Percentiles rank a stretch among this genome's conserved stretches.
Evolutionary conservation across 2,797 vertebrate genomes (phyloP).

Genomic region (Sebastiscus albofasciatus): DNA sequence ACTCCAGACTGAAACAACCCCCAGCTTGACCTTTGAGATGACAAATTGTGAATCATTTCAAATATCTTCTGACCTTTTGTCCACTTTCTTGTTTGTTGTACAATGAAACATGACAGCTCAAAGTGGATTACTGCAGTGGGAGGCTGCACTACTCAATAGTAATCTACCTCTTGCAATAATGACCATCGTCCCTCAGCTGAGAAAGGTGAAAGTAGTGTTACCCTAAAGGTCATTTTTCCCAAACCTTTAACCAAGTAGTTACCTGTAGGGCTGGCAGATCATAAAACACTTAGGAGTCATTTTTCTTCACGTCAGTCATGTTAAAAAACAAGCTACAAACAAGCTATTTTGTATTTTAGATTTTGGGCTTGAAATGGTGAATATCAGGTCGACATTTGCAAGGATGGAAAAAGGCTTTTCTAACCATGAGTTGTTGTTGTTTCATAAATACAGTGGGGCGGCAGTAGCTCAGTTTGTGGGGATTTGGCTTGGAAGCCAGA

Average conservation of each 20-base stretch:
- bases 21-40: not conserved
- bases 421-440: not conserved
- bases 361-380: not conserved
- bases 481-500: no score
- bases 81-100: not conserved
- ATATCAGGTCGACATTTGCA: not conserved
- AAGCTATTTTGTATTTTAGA: not conserved
- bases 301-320: not conserved
- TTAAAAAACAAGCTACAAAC: not conserved
- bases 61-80: not conserved
- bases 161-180: not conserved
- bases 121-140: not conserved
- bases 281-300: not conserved
- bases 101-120: not conserved
- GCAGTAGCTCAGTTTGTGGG: no score
- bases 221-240: not conserved
- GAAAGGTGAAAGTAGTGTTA: not conserved
- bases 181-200: not conserved
- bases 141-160: not conserved
- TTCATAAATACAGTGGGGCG: not conserved
- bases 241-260: not conserved
- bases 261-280: not conserved
- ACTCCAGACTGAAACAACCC: not conserved
- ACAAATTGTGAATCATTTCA: slow-evolving; percentile 10
- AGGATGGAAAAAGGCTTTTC: not conserved